These are phyloP conservation scores for Synanthedon tipuliformis DNA, from an alignment of 2,888 invertebrate genomes.

Conservation along the genomic window DNA sequence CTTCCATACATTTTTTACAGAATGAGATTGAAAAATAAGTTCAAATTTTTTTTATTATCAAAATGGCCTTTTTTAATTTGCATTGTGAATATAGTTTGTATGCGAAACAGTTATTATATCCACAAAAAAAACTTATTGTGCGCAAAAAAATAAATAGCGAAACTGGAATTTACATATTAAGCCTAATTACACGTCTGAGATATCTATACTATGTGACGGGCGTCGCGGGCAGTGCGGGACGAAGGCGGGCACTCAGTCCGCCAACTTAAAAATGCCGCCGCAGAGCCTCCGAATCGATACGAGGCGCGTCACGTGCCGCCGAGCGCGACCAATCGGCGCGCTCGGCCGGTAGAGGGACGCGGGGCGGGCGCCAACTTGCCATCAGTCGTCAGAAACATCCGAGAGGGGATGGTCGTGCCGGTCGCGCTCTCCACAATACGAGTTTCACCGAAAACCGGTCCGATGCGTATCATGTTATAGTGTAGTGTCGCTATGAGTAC, in stretches of 20 bases:
- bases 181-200: background rate
- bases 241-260: conserved; percentile 61
- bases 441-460: conserved; percentile 56
- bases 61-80: no score
- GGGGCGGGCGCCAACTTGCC: conserved; percentile 24
- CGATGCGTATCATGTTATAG: conserved; percentile 56
- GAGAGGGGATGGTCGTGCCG: conserved; percentile 30
- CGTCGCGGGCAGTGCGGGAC: conserved; percentile 50
- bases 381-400: conserved; percentile 51
- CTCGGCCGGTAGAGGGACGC: conserved; percentile 42
- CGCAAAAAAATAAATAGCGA: no score
- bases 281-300: conserved; percentile 83
- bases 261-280: conserved; percentile 86
- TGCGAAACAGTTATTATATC: no score
- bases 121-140: no score
- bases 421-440: conserved; percentile 21
- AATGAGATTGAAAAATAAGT: no score
- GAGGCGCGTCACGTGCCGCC: conserved; percentile 75
- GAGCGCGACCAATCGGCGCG: conserved; percentile 60
- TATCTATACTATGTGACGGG: conserved; percentile 8
- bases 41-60: no score
- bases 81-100: no score
- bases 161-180: no score
- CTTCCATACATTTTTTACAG: no score
- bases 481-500: conserved; percentile 47